Evolutionary conservation across 2,113 vertebrate species (phyloP), one percentile per base, ranked within the genome.

Genomic region (Neotoma lepida): DNA sequence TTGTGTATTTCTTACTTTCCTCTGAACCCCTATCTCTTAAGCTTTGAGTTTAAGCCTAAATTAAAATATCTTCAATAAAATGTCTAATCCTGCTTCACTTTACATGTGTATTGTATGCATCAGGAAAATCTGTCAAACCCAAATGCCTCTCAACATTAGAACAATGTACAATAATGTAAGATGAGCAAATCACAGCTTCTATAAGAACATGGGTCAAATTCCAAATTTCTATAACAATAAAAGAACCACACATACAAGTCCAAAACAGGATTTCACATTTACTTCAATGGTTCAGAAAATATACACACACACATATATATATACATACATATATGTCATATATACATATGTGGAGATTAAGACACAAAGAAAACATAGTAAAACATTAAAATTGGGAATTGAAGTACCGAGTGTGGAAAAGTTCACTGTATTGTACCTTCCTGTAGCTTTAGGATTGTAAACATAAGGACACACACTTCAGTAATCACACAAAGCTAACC

Each of bases 221-320:
- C 46, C 39, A 44, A 68, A 41, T 84, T 70, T 93, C 70, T 68
- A 15, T 89, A 56, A 73, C 46, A 93, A 68, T 68, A 74, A 92
- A 46, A 92, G 41, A 71, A 17, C 18, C 68, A 73, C 5, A 80
- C 22, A 39, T 1, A 86, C 9, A 82, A 90, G 14, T 71, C 85
- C 10, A 64, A 95, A 96, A 89, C 61, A 91, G 2, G 58, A 17
- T 18, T 71, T 89, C 18, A 1, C 61, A 86, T 15, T 96, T 92
- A 94, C 49, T 90, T 88, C 90, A 87, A 61, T 74, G 58, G 35
- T 49, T 91, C 68, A 74, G 30, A 7, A 95, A 89, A 88, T n/a
- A 30, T 22, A 88, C 10, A 44, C 5, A 2, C 20, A 35, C 44
- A 51, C 61, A 73, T 76, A 61, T 56, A 54, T 13, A 90, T 44